phyloP scores from a whole-genome alignment of 2,888 invertebrate genomes.

The Perdita meconis region DNA sequence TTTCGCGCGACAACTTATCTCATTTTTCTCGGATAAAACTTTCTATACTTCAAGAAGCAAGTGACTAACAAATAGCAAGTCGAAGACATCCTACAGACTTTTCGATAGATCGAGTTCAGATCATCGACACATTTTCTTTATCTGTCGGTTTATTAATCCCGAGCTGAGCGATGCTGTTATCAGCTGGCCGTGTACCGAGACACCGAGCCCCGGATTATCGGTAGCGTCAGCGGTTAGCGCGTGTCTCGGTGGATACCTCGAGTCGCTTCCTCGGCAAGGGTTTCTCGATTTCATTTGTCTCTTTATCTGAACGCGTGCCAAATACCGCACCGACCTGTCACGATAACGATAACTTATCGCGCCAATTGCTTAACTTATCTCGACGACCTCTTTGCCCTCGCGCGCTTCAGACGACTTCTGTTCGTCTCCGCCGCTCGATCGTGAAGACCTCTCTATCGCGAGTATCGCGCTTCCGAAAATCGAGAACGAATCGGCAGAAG shows the following conservation, averaged over 20 bases:
- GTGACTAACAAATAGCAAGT: background rate
- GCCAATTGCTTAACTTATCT: slow-evolving; percentile 73
- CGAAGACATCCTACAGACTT: background rate
- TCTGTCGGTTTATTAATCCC: slow-evolving; percentile 40
- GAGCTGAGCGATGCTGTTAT: slow-evolving; percentile 23
- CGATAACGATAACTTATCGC: slow-evolving; percentile 74
- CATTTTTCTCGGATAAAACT: too few species aligned
- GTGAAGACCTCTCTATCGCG: slow-evolving; percentile 26
- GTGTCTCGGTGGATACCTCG: slow-evolving; percentile 22
- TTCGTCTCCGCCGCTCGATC: slow-evolving; percentile 18
- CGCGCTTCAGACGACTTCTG: slow-evolving; percentile 49
- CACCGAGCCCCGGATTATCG: background rate
- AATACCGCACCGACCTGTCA: slow-evolving; percentile 62
- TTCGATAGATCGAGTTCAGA: slow-evolving; percentile 5
- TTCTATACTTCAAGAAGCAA: background rate
- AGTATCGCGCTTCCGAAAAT: slow-evolving; percentile 22
- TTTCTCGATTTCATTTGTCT: slow-evolving; percentile 58
- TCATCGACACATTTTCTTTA: slow-evolving; percentile 46
- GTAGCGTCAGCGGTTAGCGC: too few species aligned
- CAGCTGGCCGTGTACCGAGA: slow-evolving; percentile 9
- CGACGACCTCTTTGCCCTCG: slow-evolving; percentile 73
- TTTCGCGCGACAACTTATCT: too few species aligned
- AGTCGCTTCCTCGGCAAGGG: slow-evolving; percentile 11
- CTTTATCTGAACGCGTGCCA: slow-evolving; percentile 66
- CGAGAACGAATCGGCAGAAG: background rate